Percentiles rank a stretch among this genome's conserved stretches.
phyloP scores from a whole-genome alignment of 2,888 invertebrate species.

The Tetheella fluctuosa region DNA sequence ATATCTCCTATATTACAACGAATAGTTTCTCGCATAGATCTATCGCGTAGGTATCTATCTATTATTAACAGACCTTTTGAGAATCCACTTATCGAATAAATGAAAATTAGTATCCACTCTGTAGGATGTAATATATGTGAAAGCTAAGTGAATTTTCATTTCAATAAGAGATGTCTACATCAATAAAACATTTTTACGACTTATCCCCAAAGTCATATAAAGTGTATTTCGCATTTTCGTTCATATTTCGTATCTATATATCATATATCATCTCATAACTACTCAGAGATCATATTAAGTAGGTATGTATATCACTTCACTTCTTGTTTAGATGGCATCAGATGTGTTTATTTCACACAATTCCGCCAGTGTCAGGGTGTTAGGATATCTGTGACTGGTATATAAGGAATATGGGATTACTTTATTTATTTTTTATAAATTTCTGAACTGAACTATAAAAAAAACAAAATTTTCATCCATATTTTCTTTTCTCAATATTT shows the following conservation, averaged over 20 bases:
- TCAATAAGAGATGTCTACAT: conserved; percentile 7
- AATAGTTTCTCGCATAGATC: background rate
- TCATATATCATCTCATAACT: background rate
- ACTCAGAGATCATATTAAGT: background rate
- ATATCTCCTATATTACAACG: background rate
- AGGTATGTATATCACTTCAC: no score
- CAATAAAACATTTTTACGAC: conserved; percentile 7
- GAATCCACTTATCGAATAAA: background rate
- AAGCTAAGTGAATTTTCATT: conserved; percentile 4
- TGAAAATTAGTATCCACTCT: background rate
- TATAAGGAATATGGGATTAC: no score
- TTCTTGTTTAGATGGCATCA: no score
- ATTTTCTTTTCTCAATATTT: no score
- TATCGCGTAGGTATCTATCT: background rate
- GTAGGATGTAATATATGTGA: background rate
- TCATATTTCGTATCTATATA: background rate
- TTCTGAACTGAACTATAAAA: no score
- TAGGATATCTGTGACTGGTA: no score
- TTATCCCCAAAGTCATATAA: background rate
- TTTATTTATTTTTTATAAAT: no score
- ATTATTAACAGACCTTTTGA: background rate
- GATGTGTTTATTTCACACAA: no score
- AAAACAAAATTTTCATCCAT: no score
- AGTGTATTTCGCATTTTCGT: background rate
- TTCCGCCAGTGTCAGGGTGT: no score